Evolutionary conservation across 2,797 vertebrate species (phyloP).

Genomic region (Spinus olivaceus): DNA sequence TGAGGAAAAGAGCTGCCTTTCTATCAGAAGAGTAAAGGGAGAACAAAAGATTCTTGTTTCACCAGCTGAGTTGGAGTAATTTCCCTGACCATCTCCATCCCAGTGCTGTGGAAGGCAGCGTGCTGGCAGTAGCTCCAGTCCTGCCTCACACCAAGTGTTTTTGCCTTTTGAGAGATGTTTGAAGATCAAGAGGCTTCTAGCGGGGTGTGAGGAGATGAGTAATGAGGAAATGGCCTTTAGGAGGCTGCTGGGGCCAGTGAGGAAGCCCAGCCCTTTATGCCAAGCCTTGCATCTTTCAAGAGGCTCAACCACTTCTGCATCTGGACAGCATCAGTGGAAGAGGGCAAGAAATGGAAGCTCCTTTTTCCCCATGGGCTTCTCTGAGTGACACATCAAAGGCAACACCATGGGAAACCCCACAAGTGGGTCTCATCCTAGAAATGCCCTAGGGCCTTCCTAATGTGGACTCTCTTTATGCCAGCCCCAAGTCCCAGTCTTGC

Average conservation of each 20-base stretch:
- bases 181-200: constrained; percentile 4
- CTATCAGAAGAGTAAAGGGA: neutral
- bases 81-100: neutral
- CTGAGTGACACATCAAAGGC: neutral
- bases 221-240: neutral
- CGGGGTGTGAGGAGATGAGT: neutral
- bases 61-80: neutral
- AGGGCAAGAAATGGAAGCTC: neutral
- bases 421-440: neutral
- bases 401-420: neutral
- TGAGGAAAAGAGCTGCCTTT: neutral
- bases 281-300: neutral
- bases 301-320: neutral
- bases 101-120: rapidly evolving
- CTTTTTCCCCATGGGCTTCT: neutral
- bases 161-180: neutral
- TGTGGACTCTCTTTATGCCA: neutral
- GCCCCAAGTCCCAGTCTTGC: neutral
- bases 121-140: neutral
- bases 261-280: neutral
- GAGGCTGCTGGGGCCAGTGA: neutral
- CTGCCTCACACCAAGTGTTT: neutral
- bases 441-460: neutral
- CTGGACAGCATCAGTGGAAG: neutral
- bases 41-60: neutral